Percentiles rank a stretch among this genome's conserved stretches.
phyloP scores from a whole-genome alignment of 1,140 invertebrate genomes.

The Scaptomyza montana region DNA sequence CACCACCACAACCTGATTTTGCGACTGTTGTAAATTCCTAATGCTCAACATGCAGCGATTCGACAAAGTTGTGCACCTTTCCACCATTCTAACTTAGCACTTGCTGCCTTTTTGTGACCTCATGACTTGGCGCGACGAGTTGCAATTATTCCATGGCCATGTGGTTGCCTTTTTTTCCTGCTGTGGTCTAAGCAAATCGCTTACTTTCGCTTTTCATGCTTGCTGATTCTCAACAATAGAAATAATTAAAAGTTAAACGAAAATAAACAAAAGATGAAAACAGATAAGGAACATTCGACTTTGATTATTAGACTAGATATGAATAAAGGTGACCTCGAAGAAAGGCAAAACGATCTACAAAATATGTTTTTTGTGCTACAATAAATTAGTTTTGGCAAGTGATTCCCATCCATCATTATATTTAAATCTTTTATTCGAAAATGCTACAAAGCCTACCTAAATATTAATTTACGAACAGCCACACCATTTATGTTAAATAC shows the following conservation, averaged over 20 bases:
- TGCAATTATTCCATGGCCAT: slow-evolving; percentile 3
- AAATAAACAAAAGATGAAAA: background rate
- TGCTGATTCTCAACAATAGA: background rate
- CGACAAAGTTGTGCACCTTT: background rate
- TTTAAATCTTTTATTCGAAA: too few species aligned
- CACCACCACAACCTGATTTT: slow-evolving; percentile 43
- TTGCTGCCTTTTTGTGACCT: slow-evolving; percentile 16
- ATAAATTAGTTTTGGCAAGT: too few species aligned
- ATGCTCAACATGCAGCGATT: slow-evolving; percentile 5
- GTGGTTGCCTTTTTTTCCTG: slow-evolving; percentile 18
- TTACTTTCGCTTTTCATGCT: slow-evolving; percentile 65
- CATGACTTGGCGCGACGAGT: background rate
- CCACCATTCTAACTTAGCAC: slow-evolving; percentile 4
- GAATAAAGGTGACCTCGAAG: background rate
- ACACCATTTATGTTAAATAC: too few species aligned
- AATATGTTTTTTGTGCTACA: background rate
- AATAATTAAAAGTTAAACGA: background rate
- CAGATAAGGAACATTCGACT: background rate
- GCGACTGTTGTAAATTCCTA: slow-evolving; percentile 24
- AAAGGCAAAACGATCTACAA: background rate
- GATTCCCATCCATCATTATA: too few species aligned
- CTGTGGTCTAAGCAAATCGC: slow-evolving; percentile 49
- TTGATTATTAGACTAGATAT: background rate
- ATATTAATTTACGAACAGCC: too few species aligned
- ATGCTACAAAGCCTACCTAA: too few species aligned